Percentiles rank a stretch among this genome's conserved stretches.
These are phyloP conservation scores for Agrochola lychnidis DNA, from an alignment of 2,888 invertebrate genomes.

Conservation along the genomic window DNA sequence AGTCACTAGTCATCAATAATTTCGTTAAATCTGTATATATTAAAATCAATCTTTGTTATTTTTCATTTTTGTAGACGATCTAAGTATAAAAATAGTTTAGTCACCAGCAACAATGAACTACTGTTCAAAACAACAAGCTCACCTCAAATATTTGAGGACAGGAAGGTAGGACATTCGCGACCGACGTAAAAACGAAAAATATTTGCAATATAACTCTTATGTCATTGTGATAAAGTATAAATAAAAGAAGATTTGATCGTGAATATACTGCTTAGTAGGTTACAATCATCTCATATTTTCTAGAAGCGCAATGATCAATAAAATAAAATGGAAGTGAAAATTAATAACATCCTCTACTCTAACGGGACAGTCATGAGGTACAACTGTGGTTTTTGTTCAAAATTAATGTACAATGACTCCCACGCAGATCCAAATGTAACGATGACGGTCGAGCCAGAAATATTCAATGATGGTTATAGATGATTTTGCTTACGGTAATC, in stretches of 20 bases:
- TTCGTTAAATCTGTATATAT: too few relatives aligned
- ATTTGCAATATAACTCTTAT: conserved; percentile 4
- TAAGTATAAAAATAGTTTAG: neutral
- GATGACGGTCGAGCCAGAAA: conserved; percentile 56
- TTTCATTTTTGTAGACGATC: neutral
- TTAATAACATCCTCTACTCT: conserved; percentile 51
- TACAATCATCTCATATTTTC: conserved; percentile 33
- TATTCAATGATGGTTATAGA: conserved; percentile 15
- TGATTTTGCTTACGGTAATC: conserved; percentile 39
- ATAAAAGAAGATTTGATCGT: neutral
- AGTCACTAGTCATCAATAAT: neutral
- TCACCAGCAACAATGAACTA: neutral
- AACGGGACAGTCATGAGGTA: conserved; percentile 58
- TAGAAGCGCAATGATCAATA: conserved; percentile 53
- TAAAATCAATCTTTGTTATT: neutral
- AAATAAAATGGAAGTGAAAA: conserved; percentile 47
- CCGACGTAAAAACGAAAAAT: neutral
- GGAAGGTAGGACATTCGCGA: neutral
- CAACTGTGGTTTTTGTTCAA: conserved; percentile 43
- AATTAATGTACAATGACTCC: conserved; percentile 62
- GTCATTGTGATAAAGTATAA: neutral
- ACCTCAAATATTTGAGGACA: conserved; percentile 28
- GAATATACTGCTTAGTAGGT: conserved; percentile 1
- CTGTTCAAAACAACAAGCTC: conserved; percentile 9
- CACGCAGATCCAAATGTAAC: conserved; percentile 51